These are phyloP conservation scores for Hermodice carunculata DNA, from an alignment of 2,888 invertebrate species.

Conservation along the genomic window DNA sequence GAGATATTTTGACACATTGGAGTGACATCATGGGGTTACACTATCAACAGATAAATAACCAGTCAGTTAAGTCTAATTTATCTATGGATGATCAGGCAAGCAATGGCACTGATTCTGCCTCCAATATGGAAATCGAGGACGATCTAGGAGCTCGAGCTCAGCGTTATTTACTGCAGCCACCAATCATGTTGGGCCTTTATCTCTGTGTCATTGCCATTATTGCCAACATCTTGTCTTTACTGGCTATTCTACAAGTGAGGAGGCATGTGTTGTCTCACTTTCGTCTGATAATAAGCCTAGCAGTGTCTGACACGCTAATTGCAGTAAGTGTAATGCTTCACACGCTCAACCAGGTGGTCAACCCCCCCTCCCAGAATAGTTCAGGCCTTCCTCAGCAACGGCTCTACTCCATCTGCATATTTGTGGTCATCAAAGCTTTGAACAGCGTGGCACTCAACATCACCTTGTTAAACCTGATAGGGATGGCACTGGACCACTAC, in stretches of 20 bases:
- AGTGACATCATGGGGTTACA: no score
- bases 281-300: conserved; percentile 55
- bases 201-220: conserved; percentile 45
- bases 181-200: conserved; percentile 21
- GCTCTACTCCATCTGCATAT: conserved; percentile 44
- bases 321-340: conserved; percentile 50
- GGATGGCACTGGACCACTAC: conserved; percentile 44
- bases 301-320: conserved; percentile 52
- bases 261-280: conserved; percentile 49
- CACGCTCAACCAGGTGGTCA: conserved; percentile 49
- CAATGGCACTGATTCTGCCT: no score
- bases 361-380: conserved; percentile 22
- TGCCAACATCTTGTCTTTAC: conserved; percentile 49
- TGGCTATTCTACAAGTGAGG: conserved; percentile 50
- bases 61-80: no score
- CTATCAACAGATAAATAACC: no score
- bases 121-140: no score
- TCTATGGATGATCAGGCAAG: no score
- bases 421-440: conserved; percentile 48
- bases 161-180: no score
- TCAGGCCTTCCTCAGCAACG: not conserved
- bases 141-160: no score
- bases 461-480: conserved; percentile 40
- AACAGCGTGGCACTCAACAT: conserved; percentile 53
- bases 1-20: no score